Conservation (phyloP, 2,113 vertebrate species). For the Phylloscopus trochilus region DNA sequence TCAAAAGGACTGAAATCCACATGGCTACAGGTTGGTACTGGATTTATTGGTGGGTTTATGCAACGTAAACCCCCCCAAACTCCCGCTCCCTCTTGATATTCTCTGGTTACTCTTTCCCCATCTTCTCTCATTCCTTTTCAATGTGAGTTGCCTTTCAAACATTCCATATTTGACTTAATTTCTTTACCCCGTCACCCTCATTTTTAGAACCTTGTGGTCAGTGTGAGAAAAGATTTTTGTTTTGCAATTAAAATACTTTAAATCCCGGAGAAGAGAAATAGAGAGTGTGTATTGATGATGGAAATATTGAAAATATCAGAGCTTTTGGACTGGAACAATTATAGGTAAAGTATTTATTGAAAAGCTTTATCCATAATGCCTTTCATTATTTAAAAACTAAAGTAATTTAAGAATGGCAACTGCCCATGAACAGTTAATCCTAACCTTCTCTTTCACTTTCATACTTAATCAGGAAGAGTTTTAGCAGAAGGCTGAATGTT, state of each 20-base stretch:
- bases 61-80: not conserved
- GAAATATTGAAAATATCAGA: not conserved
- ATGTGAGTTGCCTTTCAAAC: not conserved
- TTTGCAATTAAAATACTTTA: not conserved
- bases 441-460: not conserved
- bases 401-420: not conserved
- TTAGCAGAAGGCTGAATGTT: not conserved
- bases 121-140: not conserved
- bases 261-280: not conserved
- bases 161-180: not conserved
- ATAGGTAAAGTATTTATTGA: not conserved
- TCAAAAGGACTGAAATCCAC: not conserved
- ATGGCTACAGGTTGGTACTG: not conserved
- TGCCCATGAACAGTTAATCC: not conserved
- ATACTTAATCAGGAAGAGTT: not conserved
- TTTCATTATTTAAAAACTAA: not conserved
- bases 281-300: not conserved
- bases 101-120: not conserved
- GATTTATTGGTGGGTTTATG: not conserved
- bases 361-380: not conserved
- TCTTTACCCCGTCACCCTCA: not conserved
- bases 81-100: not conserved
- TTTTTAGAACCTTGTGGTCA: not conserved
- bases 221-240: not conserved
- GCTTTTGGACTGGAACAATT: not conserved